Evolutionary conservation across 2,113 vertebrate genomes (phyloP).

Genomic region (Fregetta grallaria): DNA sequence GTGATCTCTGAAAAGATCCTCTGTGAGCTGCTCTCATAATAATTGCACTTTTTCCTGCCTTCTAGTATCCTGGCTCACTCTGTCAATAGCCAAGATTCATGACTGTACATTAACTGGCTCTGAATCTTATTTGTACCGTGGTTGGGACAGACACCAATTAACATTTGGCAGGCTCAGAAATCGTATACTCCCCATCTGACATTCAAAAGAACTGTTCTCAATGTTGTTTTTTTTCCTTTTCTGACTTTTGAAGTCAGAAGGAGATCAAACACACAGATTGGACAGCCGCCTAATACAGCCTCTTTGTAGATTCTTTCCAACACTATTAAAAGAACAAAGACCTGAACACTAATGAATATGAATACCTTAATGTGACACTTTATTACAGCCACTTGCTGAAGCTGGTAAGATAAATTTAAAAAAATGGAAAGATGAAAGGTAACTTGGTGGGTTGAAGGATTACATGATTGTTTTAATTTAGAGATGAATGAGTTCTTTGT

Average conservation of each 20-base stretch:
- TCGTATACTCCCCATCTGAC: slow-evolving; percentile 61
- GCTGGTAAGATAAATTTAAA: slow-evolving; percentile 48
- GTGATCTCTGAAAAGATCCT: slow-evolving; percentile 19
- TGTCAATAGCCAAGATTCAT: slow-evolving; percentile 67
- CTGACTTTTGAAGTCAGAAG: slow-evolving; percentile 61
- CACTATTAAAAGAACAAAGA: slow-evolving; percentile 75
- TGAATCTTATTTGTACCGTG: slow-evolving; percentile 65
- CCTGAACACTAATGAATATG: slow-evolving; percentile 71
- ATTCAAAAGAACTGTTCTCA: slow-evolving; percentile 71
- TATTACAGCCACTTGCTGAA: slow-evolving; percentile 70
- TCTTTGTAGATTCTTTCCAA: slow-evolving; percentile 77
- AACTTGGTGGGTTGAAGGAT: slow-evolving; percentile 53
- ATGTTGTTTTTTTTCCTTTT: neutral
- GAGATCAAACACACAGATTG: slow-evolving; percentile 72
- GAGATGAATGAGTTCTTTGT: slow-evolving; percentile 52
- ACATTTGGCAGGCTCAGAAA: slow-evolving; percentile 75
- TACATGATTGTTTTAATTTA: slow-evolving; percentile 69
- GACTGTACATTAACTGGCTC: slow-evolving; percentile 67
- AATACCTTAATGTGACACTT: slow-evolving; percentile 69
- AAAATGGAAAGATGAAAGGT: slow-evolving; percentile 57
- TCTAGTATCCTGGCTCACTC: slow-evolving; percentile 46
- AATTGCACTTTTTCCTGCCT: slow-evolving; percentile 40
- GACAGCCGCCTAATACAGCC: slow-evolving; percentile 73
- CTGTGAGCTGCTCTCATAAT: slow-evolving; percentile 24
- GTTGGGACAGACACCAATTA: slow-evolving; percentile 76